A percentile compares a stretch with the other conserved stretches of the same genome.
Conservation (phyloP, 2,113 vertebrate species). For the Pomatorhinus ruficollis region DNA sequence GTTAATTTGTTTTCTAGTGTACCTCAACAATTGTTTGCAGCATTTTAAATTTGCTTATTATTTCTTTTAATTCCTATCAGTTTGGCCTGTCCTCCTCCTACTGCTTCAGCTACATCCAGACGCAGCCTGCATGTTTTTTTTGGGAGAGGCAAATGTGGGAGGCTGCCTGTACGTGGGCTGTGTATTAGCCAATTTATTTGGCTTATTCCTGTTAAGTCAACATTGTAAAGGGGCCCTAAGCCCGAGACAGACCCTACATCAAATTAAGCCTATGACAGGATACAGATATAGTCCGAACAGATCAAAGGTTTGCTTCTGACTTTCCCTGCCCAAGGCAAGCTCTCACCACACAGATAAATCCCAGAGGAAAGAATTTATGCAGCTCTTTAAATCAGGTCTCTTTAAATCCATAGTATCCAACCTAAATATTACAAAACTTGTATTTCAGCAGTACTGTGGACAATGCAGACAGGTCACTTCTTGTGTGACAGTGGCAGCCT, state of each 20-base stretch:
- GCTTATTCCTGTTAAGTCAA: background rate
- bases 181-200: background rate
- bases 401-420: background rate
- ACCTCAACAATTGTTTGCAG: background rate
- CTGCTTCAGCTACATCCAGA: background rate
- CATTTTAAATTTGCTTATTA: background rate
- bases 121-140: fast-evolving
- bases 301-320: constrained; percentile 18
- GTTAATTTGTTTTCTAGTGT: background rate
- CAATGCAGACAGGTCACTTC: background rate
- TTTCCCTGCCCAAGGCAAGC: background rate
- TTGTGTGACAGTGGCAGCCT: background rate
- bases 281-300: background rate
- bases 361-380: constrained; percentile 19
- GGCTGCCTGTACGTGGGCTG: background rate
- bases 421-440: background rate
- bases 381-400: background rate
- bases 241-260: background rate
- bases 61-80: background rate
- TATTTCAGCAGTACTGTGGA: background rate
- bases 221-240: background rate
- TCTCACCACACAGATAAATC: constrained; percentile 7
- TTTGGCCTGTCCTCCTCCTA: background rate
- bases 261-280: background rate
- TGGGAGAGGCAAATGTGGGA: background rate